Evolutionary conservation across 2,888 invertebrate species (phyloP).

Genomic region (Epinotia ramella): DNA sequence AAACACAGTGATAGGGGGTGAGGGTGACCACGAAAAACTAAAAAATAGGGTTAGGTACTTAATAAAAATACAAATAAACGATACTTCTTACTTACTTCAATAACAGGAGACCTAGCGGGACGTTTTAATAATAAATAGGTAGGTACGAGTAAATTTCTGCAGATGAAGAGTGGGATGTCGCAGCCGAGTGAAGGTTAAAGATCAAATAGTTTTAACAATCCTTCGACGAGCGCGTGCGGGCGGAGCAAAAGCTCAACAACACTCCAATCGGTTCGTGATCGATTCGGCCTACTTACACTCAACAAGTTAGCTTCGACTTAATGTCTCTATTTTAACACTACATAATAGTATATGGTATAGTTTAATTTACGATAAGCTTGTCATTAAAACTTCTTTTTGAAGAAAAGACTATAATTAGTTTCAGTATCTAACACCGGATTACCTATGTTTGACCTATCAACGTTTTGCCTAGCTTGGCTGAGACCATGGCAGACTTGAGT

Average conservation of each 20-base stretch:
- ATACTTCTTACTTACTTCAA: too few relatives aligned
- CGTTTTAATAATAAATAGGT: too few relatives aligned
- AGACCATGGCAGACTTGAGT: too few relatives aligned
- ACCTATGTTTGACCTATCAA: too few relatives aligned
- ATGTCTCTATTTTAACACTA: slow-evolving; percentile 44
- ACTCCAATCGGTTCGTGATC: slow-evolving; percentile 60
- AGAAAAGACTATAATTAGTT: background rate
- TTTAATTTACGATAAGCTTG: background rate
- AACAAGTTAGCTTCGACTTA: slow-evolving; percentile 47
- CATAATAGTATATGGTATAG: slow-evolving; percentile 1
- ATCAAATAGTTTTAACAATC: slow-evolving; percentile 61
- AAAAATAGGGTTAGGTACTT: too few relatives aligned
- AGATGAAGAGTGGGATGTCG: slow-evolving; percentile 17
- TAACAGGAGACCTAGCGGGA: too few relatives aligned
- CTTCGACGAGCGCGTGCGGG: slow-evolving; percentile 42
- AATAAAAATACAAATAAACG: too few relatives aligned
- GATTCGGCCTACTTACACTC: slow-evolving; percentile 65
- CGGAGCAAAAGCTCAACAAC: slow-evolving; percentile 55
- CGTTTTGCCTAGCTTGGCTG: too few relatives aligned
- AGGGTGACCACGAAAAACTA: too few relatives aligned
- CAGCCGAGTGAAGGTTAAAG: slow-evolving; percentile 57
- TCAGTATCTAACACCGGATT: background rate
- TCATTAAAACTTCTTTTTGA: background rate
- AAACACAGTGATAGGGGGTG: too few relatives aligned
- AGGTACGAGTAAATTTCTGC: background rate